A percentile compares a stretch with the other conserved stretches of the same genome.
Conservation (phyloP, 2,888 invertebrate species). For the Drosophila rellima region DNA sequence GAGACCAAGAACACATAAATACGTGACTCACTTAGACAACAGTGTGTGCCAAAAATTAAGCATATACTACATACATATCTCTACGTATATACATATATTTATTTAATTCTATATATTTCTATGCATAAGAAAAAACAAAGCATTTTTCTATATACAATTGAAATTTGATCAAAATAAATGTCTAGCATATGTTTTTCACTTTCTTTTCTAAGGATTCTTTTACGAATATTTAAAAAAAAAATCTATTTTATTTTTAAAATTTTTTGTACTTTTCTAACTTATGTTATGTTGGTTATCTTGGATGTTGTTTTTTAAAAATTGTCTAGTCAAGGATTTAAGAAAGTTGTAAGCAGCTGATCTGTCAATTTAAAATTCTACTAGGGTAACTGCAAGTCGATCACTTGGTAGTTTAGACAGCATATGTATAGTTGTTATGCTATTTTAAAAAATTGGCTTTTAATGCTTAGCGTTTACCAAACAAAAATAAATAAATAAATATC, state of each 20-base stretch:
- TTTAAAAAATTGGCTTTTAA: conserved; percentile 6
- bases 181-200: not conserved
- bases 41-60: conserved; percentile 62
- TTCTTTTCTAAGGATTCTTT: not conserved
- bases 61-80: conserved; percentile 13
- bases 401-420: not conserved
- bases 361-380: not conserved
- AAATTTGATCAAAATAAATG: conserved; percentile 1
- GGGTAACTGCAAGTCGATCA: not conserved
- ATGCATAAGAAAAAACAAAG: conserved; percentile 4
- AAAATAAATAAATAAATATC: not conserved
- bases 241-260: not conserved
- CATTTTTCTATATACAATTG: not conserved
- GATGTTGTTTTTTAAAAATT: not conserved
- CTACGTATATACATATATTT: conserved; percentile 26
- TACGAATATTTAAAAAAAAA: not conserved
- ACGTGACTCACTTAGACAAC: conserved; percentile 28
- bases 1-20: conserved; percentile 62
- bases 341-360: not conserved
- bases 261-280: not conserved
- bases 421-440: not conserved
- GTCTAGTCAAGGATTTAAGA: not conserved
- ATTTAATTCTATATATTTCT: conserved; percentile 28
- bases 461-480: not conserved
- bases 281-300: not conserved